phyloP scores from a whole-genome alignment of 1,140 invertebrate genomes.

The Drosophila gunungcola region DNA sequence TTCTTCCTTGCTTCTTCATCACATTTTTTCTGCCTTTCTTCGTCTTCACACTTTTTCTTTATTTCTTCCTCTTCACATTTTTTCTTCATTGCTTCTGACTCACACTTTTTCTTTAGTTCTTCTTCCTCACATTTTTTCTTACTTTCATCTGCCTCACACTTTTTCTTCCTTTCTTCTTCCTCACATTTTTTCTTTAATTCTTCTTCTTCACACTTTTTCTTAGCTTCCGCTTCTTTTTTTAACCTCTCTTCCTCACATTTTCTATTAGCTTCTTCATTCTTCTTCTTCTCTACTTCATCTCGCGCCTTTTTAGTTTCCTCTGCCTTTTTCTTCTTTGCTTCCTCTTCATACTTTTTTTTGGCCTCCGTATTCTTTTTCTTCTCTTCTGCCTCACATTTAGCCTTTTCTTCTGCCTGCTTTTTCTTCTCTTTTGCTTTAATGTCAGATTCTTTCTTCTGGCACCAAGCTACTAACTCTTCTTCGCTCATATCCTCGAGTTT shows the following conservation, averaged over 20 bases:
- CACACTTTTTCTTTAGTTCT: background rate
- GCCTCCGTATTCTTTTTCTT: conserved; percentile 1
- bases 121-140: conserved; percentile 1
- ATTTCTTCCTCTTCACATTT: conserved; percentile 7
- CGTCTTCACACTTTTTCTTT: background rate
- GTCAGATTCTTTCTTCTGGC: conserved; percentile 7
- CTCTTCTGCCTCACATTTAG: conserved; percentile 3
- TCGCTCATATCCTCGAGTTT: conserved; percentile 6
- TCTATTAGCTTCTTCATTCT: conserved; percentile 1
- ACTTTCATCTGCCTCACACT: background rate
- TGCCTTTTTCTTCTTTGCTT: background rate
- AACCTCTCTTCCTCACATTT: conserved; percentile 6
- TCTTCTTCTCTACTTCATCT: conserved; percentile 11
- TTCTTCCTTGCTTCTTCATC: background rate
- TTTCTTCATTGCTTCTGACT: background rate
- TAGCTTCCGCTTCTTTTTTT: background rate
- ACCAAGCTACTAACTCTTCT: conserved; percentile 9
- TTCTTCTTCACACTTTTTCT: background rate
- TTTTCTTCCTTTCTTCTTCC: background rate
- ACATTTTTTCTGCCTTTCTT: background rate
- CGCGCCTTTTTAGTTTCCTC: conserved; percentile 15
- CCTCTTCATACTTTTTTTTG: background rate
- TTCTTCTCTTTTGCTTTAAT: conserved; percentile 6
- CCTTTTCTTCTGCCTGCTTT: background rate
- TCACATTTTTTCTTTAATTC: conserved; percentile 5